Base-by-base conservation (phyloP, 1,140 invertebrate species). In the Physella acuta region DNA sequence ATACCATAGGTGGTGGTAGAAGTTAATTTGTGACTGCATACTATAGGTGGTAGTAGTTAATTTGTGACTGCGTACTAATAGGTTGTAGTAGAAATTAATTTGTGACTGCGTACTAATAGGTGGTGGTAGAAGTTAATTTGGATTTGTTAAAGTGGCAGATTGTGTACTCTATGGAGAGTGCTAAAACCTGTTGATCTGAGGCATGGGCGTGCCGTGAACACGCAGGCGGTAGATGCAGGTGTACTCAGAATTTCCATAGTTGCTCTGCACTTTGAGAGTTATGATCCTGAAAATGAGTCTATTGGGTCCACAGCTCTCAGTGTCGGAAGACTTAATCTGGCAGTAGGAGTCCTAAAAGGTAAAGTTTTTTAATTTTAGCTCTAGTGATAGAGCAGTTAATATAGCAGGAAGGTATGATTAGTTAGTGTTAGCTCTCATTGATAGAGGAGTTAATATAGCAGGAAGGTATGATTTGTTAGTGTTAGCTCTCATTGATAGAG, bases 141-240 rank as follows among this genome's bases (percentile, higher is more conserved):
- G n/a, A n/a, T n/a, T n/a, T n/a, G n/a, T n/a, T n/a, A n/a, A n/a
- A n/a, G n/a, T n/a, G n/a, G n/a, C n/a, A n/a, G n/a, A n/a, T n/a
- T n/a, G n/a, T n/a, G n/a, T n/a, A n/a, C n/a, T n/a, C n/a, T n/a
- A n/a, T n/a, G n/a, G n/a, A n/a, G n/a, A n/a, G n/a, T n/a, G n/a
- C n/a, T n/a, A n/a, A n/a, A n/a, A n/a, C n/a, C n/a, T n/a, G n/a
- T n/a, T n/a, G n/a, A n/a, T n/a, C n/a, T n/a, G n/a, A 3, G 4
- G 3, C 5, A 56, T 17, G 37, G 71, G 71, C 66, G 71, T 76
- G 30, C 97, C 97, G 85, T 99, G 97, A 44, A 99, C 94, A 72
- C 97, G 88, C 84, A 99, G 97, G 78, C 97, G 88, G 81, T 99
- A 99, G 2, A 99, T 86, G 84, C 97, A 99, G 0, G 97, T 99